Conservation (phyloP, 2,888 invertebrate species). For the Hyalella azteca region DNA sequence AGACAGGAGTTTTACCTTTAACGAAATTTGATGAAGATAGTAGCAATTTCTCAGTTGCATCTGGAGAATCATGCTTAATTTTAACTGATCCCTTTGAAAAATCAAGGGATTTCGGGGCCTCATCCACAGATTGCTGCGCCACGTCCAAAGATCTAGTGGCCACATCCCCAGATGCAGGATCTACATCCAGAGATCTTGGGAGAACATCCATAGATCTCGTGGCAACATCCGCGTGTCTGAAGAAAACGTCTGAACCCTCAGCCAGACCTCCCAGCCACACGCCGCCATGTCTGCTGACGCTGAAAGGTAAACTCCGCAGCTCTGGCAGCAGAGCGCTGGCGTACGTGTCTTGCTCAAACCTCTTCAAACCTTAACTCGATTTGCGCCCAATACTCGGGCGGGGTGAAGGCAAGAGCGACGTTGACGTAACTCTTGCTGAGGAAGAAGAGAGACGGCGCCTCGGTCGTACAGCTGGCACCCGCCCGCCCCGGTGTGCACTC, state of each 20-base stretch:
- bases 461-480: neutral
- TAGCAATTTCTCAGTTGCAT: neutral
- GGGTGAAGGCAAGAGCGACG: slow-evolving; percentile 2
- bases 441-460: neutral
- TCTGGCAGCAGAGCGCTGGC: neutral
- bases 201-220: neutral
- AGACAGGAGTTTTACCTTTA: neutral
- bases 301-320: slow-evolving; percentile 1
- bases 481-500: neutral
- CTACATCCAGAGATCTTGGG: no score
- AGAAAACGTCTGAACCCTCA: neutral
- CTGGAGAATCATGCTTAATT: no score
- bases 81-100: neutral
- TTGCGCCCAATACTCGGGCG: slow-evolving; percentile 19
- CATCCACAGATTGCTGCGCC: neutral
- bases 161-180: no score
- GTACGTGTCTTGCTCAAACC: neutral
- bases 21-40: neutral
- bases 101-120: neutral
- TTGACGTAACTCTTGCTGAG: neutral
- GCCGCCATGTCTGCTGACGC: slow-evolving; percentile 23
- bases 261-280: slow-evolving; percentile 26
- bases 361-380: slow-evolving; percentile 19
- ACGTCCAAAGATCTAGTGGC: neutral
- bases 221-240: no score